Conservation (phyloP, 2,888 invertebrate genomes). For the Schizaphis graminum region DNA sequence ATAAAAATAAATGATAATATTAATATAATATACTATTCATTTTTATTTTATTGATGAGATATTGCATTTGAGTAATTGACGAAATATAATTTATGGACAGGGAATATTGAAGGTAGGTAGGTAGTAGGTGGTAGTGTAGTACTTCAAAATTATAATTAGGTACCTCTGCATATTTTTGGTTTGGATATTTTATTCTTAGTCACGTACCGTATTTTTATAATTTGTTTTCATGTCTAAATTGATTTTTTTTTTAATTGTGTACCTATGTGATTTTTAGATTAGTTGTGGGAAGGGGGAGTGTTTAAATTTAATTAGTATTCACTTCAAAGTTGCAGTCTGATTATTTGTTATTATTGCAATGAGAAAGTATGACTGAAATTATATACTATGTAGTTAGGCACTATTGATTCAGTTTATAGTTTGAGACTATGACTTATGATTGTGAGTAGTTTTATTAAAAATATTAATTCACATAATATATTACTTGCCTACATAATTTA, state of each 20-base stretch:
- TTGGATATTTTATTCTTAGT: not conserved
- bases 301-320: conserved; percentile 1
- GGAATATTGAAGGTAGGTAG: not conserved
- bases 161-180: not conserved
- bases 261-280: not conserved
- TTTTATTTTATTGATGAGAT: not conserved
- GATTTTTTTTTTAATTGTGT: not conserved
- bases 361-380: not conserved
- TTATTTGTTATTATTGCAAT: not conserved
- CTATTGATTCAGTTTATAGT: not conserved
- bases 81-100: not conserved
- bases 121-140: not conserved
- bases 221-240: not conserved
- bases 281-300: not conserved
- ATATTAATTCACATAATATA: not conserved
- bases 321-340: not conserved
- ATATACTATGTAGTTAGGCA: not conserved
- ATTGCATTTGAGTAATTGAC: not conserved
- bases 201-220: not conserved
- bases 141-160: not conserved
- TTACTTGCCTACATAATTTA: not conserved
- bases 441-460: not conserved
- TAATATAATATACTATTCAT: not conserved
- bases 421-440: not conserved
- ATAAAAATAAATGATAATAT: not conserved